Conservation (phyloP, 2,888 invertebrate genomes). For the Apamea epomidion region DNA sequence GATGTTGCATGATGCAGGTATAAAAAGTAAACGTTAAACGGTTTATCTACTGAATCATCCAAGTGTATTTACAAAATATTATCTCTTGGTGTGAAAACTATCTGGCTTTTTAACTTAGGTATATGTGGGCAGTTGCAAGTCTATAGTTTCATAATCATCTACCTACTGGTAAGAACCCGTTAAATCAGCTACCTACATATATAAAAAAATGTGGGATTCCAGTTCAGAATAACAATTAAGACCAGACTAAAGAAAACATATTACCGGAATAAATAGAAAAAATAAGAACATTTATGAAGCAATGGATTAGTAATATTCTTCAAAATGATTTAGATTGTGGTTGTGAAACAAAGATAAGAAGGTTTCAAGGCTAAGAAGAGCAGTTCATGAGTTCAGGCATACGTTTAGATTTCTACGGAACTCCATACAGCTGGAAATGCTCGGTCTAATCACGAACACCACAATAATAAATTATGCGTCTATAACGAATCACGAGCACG, state of each 20-base stretch:
- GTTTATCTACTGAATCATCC: background rate
- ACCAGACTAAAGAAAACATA: too few relatives aligned
- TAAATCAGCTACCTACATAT: background rate
- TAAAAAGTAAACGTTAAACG: background rate
- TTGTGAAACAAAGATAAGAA: background rate
- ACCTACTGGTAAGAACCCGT: background rate
- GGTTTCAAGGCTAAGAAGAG: background rate
- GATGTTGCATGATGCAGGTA: background rate
- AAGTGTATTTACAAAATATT: background rate
- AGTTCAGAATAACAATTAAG: too few relatives aligned
- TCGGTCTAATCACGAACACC: background rate
- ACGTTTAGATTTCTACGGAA: background rate
- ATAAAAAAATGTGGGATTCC: too few relatives aligned
- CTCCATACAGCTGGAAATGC: background rate
- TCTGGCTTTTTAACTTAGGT: background rate
- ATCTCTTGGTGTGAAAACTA: background rate
- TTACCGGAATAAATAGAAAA: too few relatives aligned
- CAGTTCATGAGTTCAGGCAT: background rate
- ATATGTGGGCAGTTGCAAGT: background rate
- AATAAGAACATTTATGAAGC: too few relatives aligned
- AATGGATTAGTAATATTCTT: too few relatives aligned
- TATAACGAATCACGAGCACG: conserved; percentile 12
- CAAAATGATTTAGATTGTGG: too few relatives aligned
- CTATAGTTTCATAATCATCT: background rate
- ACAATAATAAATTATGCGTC: background rate